phyloP scores from a whole-genome alignment of 2,888 invertebrate species.

The Spisula subtruncata region DNA sequence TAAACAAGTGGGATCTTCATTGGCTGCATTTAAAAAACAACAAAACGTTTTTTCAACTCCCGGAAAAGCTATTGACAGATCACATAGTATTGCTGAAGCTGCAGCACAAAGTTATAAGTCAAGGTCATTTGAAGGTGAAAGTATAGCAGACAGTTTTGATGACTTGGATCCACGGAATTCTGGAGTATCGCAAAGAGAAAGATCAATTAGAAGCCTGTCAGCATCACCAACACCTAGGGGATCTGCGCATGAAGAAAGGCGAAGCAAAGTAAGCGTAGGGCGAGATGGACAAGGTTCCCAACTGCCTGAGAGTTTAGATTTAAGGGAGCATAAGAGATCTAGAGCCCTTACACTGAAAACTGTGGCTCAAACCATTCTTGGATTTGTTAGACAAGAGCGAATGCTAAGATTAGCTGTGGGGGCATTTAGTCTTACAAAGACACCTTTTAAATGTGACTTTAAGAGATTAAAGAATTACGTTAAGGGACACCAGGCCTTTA shows the following conservation, averaged over 20 bases:
- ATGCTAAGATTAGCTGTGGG: constrained; percentile 71
- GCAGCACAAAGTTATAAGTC: constrained; percentile 47
- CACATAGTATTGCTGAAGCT: neutral
- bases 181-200: constrained; percentile 51
- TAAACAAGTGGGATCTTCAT: neutral
- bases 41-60: neutral
- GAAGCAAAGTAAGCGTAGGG: constrained; percentile 38
- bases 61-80: neutral
- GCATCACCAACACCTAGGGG: constrained; percentile 51
- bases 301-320: constrained; percentile 43
- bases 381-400: constrained; percentile 73
- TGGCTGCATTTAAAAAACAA: neutral
- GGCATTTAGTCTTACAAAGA: constrained; percentile 64
- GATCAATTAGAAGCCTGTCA: constrained; percentile 59
- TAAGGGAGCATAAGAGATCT: constrained; percentile 64
- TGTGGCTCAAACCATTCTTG: constrained; percentile 70
- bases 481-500: constrained; percentile 70
- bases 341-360: constrained; percentile 71
- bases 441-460: constrained; percentile 73
- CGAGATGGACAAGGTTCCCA: constrained; percentile 55
- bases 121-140: constrained; percentile 70
- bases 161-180: constrained; percentile 50
- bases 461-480: constrained; percentile 72
- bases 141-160: constrained; percentile 55
- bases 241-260: constrained; percentile 19